These are phyloP conservation scores for Astropecten irregularis DNA, from an alignment of 53 echinoderm and acorn worm species.

Conservation along the genomic window DNA sequence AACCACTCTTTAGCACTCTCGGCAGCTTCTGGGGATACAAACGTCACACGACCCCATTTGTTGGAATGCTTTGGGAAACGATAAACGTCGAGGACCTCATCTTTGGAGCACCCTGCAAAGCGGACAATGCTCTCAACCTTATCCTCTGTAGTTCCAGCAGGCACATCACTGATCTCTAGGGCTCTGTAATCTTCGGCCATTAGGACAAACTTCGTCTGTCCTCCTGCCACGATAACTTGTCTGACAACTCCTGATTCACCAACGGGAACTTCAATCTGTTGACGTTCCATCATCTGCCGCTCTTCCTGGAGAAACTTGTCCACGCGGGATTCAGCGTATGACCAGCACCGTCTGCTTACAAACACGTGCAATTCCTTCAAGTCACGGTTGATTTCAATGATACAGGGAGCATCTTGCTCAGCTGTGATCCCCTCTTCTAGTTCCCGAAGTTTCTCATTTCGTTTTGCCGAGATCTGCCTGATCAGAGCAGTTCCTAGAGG, in stretches of 20 bases:
- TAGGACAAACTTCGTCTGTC: constrained; percentile 51
- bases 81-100: constrained; percentile 53
- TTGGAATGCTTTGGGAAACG: constrained; percentile 34
- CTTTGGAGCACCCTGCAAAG: constrained; percentile 2
- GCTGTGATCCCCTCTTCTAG: constrained; percentile 46
- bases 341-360: neutral
- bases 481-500: constrained; percentile 57
- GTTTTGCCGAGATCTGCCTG: constrained; percentile 24
- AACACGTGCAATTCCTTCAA: constrained; percentile 43
- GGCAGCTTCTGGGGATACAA: constrained; percentile 50
- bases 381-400: constrained; percentile 47
- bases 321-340: constrained; percentile 1
- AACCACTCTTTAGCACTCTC: constrained; percentile 11
- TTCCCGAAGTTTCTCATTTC: constrained; percentile 46
- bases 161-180: constrained; percentile 47
- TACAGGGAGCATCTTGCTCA: constrained; percentile 16
- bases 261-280: constrained; percentile 58
- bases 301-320: constrained; percentile 12
- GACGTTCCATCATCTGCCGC: neutral
- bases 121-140: constrained; percentile 12
- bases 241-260: constrained; percentile 57
- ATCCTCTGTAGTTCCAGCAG: neutral
- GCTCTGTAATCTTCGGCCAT: constrained; percentile 58
- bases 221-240: constrained; percentile 55
- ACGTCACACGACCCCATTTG: constrained; percentile 63